Evolutionary conservation across 2,797 vertebrate genomes (phyloP).

Genomic region (Benthosema pterotum): DNA sequence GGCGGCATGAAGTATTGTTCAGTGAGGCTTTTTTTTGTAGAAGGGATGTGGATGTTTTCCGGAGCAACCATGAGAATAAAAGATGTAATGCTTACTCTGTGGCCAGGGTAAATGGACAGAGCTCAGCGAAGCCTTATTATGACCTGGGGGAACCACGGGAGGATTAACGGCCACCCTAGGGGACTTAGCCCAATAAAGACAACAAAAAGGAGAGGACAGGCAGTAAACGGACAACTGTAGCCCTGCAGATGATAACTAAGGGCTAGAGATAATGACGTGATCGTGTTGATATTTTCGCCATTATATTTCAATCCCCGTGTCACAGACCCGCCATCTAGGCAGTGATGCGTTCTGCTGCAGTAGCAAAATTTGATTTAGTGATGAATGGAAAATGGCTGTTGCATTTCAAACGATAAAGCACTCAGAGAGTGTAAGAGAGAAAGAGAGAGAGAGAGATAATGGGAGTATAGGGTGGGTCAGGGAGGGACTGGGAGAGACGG

Average conservation of each 20-base stretch:
- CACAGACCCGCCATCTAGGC: constrained; percentile 44
- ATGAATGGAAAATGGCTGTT: constrained; percentile 41
- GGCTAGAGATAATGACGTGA: constrained; percentile 40
- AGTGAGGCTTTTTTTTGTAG: constrained; percentile 67
- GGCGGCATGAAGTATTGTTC: constrained; percentile 43
- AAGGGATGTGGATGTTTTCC: constrained; percentile 31
- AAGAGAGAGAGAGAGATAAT: background rate
- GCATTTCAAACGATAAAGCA: constrained; percentile 43
- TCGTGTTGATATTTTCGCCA: constrained; percentile 41
- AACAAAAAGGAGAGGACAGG: background rate
- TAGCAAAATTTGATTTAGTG: constrained; percentile 41
- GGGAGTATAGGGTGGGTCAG: constrained; percentile 16
- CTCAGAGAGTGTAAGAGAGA: constrained; percentile 17
- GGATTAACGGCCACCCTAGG: background rate
- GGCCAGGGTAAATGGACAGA: constrained; percentile 26
- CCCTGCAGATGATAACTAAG: constrained; percentile 34
- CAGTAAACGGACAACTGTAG: background rate
- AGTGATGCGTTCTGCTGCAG: constrained; percentile 23
- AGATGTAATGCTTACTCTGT: constrained; percentile 29
- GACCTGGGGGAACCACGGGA: constrained; percentile 35
- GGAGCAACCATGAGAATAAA: constrained; percentile 30
- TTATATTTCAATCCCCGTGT: constrained; percentile 26
- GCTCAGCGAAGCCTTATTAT: constrained; percentile 30
- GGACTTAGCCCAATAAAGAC: background rate
- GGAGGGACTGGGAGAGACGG: constrained; percentile 19